Evolutionary conservation across 2,888 invertebrate species (phyloP), one percentile per base, ranked within the genome.

Genomic region (Lissocephala sabroskyi): DNA sequence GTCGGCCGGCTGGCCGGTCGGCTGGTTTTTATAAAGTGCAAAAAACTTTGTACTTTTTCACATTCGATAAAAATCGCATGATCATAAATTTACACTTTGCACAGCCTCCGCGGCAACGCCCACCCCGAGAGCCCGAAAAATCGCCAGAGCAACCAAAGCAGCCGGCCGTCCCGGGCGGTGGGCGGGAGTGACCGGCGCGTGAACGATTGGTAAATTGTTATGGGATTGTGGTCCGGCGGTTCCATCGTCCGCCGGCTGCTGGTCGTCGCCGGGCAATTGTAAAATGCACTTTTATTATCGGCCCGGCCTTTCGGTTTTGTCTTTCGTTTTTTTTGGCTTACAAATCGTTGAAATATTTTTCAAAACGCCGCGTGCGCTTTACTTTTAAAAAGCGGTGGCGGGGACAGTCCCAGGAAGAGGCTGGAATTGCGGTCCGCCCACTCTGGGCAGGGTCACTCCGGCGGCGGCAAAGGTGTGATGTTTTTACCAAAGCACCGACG

Each of bases 61-160:
- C 63, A 63, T 64, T 70, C 68, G 82, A 82, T 81, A 83, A 83
- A 81, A 81, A 83, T 83, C 84, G 77, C 68, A 79, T 71, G 79
- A 81, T 81, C 84, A 82, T 82, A 82, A 82, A 82, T 82, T 82
- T 83, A 81, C 84, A 83, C 82, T 82, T 81, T 78, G 82, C 80
- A 71, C 82, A 79, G 82, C 84, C 82, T 83, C 80, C 71, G 65
- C 65, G 81, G 81, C 57, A 65, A 68, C 80, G 70, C 80, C 80
- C 79, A 64, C 68, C 59, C 46, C 59, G 44, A 57, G 33, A 42
- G 13, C 37, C 28, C n/a, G n/a, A 23, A 33, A 6, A 49, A 49
- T 18, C 45, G 29, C 29, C 16, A 17, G 28, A 26, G 13, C 45
- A 14, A 26, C 42, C 30, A 41, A 16, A 37, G 2, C 33, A 32